Evolutionary conservation across 2,113 vertebrate genomes (phyloP), one percentile per base, ranked within the genome.

Genomic region (Falco punctatus): DNA sequence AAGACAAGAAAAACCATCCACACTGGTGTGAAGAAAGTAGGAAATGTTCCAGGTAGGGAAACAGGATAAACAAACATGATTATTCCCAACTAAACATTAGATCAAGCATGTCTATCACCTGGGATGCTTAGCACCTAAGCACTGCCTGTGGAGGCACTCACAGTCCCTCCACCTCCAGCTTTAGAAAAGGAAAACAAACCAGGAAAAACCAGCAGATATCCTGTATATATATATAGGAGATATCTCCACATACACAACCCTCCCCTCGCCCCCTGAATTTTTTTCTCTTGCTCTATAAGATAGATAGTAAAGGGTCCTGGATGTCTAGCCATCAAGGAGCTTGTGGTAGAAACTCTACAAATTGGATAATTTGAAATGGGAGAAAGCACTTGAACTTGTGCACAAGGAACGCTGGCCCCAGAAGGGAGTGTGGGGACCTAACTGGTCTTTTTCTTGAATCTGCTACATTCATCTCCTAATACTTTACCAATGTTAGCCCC

Each of bases 301-400:
- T 3, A 58, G 5, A 9, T 14, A 20, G 3, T 11, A 38, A 62
- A 18, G 21, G 10, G 19, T 54, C 35, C 27, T 69, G 49, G 12
- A 30, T 30, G 46, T 57, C 10, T 3, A 15, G 13, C 16, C 46
- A 48, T 23, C 58, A 28, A 26, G 24, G 13, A 33, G 26, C 21
- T 65, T 21, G 7, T 21, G 23, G 59, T 1, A 70, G 62, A 32
- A 86, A 54, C n/a, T 73, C 74, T 38, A 28, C 21, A 49, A 32
- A 24, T 10, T 71, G 2, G 0, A 3, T 49, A 2, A 49, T 54
- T 61, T 42, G 23, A 21, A n/a, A 64, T 1, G 32, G 62, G 55
- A 28, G 15, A 51, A 70, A 74, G 15, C 8, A 26, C 51, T 69
- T 27, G 65, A 71, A 27, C 2, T 23, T 16, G 9, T 51, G 73